phyloP scores from a whole-genome alignment of 1,140 invertebrate species.

The Bombus waltoni region DNA sequence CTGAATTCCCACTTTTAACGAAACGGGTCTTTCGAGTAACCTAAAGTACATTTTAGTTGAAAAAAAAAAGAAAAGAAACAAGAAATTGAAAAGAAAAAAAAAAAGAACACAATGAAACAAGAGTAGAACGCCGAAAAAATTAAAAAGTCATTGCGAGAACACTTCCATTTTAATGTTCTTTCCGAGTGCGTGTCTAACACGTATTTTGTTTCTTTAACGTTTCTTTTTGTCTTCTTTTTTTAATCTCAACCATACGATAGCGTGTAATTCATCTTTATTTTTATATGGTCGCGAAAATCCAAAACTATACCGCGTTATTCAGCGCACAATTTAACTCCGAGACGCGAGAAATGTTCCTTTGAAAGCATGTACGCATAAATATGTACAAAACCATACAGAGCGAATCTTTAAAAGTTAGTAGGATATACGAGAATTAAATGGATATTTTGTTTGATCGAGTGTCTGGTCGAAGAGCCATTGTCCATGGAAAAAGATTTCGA shows the following conservation, averaged over 20 bases:
- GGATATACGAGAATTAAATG: constrained; percentile 24
- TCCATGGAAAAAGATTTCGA: background rate
- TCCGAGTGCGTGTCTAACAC: background rate
- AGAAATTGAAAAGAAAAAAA: background rate
- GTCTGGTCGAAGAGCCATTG: background rate
- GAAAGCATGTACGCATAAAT: constrained; percentile 48
- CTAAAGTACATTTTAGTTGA: background rate
- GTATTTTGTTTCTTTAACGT: background rate
- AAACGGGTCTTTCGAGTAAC: constrained; percentile 19
- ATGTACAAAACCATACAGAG: constrained; percentile 49
- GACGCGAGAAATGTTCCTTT: constrained; percentile 48
- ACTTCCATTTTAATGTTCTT: background rate
- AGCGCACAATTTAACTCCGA: constrained; percentile 46
- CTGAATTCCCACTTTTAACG: constrained; percentile 2
- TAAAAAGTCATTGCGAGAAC: background rate
- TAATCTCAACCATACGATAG: constrained; percentile 9
- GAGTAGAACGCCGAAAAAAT: background rate
- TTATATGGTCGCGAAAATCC: constrained; percentile 27
- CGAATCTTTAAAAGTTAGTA: constrained; percentile 40
- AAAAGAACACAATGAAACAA: background rate
- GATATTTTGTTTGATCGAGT: constrained; percentile 10
- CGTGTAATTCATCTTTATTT: constrained; percentile 38
- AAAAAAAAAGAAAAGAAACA: background rate
- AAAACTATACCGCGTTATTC: constrained; percentile 16
- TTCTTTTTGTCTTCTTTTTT: too few relatives aligned